Conservation (phyloP, 2,113 vertebrate species). For the Neodon shergylaensis region DNA sequence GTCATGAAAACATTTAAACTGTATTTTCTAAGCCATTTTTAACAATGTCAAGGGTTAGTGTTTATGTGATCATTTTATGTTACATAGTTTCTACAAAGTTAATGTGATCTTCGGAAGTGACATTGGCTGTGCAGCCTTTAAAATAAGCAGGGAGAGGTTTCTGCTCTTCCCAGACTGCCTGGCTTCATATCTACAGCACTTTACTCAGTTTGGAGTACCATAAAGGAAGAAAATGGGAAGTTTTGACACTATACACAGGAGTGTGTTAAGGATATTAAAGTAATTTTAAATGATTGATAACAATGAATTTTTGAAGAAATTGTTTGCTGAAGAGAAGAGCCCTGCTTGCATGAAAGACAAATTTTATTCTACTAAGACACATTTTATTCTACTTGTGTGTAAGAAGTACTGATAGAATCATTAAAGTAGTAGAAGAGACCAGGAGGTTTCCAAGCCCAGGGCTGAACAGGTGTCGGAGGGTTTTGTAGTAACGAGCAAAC, state of each 20-base stretch:
- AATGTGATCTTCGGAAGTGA: neutral
- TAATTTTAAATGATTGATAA: neutral
- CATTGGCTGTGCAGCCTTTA: neutral
- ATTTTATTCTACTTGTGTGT: no score
- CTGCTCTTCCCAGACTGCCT: neutral
- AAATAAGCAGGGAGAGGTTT: neutral
- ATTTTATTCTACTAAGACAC: neutral
- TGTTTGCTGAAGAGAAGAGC: neutral
- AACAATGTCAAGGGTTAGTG: neutral
- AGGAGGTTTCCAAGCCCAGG: neutral
- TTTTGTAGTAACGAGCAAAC: neutral
- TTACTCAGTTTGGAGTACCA: neutral
- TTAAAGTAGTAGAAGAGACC: neutral
- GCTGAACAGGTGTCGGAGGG: neutral
- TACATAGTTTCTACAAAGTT: neutral
- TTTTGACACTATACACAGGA: neutral
- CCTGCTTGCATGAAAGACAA: neutral
- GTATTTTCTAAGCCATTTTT: neutral
- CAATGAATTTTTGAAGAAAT: slow-evolving; percentile 3
- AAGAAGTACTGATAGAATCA: neutral
- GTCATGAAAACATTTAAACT: neutral
- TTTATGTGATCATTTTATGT: neutral
- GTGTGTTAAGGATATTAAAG: neutral
- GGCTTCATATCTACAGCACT: neutral
- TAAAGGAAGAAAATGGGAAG: neutral